These are phyloP conservation scores for Genyomyrus donnyi DNA, from an alignment of 2,113 vertebrate genomes.

Conservation along the genomic window DNA sequence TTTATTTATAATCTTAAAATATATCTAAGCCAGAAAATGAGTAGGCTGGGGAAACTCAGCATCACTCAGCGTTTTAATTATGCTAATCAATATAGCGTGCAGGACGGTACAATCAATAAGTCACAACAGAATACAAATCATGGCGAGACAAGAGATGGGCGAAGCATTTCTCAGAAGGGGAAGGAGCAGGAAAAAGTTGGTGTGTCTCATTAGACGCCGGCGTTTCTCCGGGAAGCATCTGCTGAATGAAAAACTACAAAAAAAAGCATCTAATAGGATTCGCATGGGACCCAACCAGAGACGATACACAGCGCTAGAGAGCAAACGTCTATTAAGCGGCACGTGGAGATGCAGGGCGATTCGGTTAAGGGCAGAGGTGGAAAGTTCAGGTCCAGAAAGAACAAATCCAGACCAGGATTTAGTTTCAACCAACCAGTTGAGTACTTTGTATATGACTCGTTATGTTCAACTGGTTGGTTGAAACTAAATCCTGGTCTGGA, in stretches of 20 bases:
- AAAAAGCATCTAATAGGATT: background rate
- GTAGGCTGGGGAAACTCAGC: background rate
- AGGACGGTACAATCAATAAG: constrained; percentile 11
- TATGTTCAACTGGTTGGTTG: too few species aligned
- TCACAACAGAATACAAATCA: constrained; percentile 11
- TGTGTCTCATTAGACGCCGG: background rate
- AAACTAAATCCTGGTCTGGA: too few species aligned
- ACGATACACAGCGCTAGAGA: background rate
- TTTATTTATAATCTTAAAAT: constrained; percentile 23
- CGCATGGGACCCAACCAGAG: background rate
- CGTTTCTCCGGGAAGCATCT: background rate
- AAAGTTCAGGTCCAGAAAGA: too few species aligned
- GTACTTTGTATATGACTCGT: too few species aligned
- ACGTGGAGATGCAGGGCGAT: background rate
- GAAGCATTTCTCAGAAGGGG: background rate
- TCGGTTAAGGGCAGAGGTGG: background rate
- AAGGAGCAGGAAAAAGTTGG: background rate
- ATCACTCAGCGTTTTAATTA: constrained; percentile 20
- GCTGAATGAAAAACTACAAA: background rate
- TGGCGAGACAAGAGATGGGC: background rate
- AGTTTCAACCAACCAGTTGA: too few species aligned
- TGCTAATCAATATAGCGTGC: constrained; percentile 10
- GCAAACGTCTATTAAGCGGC: background rate
- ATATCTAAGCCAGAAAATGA: constrained; percentile 16
- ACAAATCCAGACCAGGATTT: too few species aligned